phyloP scores from a whole-genome alignment of 1,140 invertebrate genomes.

The Microplitis demolitor region DNA sequence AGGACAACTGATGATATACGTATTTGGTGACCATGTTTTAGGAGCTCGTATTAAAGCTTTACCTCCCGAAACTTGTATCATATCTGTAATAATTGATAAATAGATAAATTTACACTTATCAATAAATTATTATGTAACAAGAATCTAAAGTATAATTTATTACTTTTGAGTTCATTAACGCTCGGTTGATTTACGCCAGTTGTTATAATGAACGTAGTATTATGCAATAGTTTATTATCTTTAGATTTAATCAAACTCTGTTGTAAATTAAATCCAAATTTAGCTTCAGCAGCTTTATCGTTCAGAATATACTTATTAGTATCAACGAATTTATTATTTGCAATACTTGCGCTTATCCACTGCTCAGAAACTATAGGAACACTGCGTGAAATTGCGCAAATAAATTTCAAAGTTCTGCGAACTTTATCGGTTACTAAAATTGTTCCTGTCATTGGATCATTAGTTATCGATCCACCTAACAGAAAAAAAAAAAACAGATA shows the following conservation, averaged over 20 bases:
- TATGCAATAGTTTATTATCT: conserved; percentile 47
- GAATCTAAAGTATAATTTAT: conserved; percentile 20
- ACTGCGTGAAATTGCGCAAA: conserved; percentile 56
- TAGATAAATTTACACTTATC: not conserved
- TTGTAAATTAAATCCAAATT: conserved; percentile 54
- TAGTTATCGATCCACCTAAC: conserved; percentile 52
- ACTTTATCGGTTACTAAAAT: conserved; percentile 62
- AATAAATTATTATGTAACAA: not conserved
- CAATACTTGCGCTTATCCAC: conserved; percentile 55
- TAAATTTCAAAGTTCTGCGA: conserved; percentile 60
- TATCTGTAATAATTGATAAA: conserved; percentile 40
- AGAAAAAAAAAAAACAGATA: conserved; percentile 22
- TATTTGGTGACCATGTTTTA: conserved; percentile 47
- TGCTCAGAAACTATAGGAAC: conserved; percentile 56
- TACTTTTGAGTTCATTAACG: conserved; percentile 61
- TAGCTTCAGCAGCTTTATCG: conserved; percentile 53
- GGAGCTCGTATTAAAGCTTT: conserved; percentile 44
- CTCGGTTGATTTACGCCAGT: conserved; percentile 53
- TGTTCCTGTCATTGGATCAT: conserved; percentile 48
- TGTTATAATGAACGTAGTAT: conserved; percentile 53
- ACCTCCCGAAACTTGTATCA: conserved; percentile 54
- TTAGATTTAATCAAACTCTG: conserved; percentile 51
- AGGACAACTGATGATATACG: conserved; percentile 50
- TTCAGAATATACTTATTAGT: conserved; percentile 53
- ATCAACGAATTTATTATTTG: conserved; percentile 44